phyloP scores from a whole-genome alignment of 2,797 vertebrate species.

The Rallus crepitans region DNA sequence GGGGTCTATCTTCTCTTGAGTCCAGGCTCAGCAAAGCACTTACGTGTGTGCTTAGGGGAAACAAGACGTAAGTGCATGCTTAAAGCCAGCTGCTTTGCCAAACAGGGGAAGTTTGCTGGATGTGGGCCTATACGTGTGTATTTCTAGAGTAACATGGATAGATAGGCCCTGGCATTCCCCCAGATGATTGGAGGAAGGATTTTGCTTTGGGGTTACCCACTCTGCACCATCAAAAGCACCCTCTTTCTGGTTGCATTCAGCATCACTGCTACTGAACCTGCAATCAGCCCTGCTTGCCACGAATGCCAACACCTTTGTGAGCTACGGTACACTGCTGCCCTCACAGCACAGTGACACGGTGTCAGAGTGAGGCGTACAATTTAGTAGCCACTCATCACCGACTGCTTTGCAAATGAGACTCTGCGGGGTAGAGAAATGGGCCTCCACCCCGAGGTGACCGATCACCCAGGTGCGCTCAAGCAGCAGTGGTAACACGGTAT shows the following conservation, averaged over 20 bases:
- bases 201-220: neutral
- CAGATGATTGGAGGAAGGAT: neutral
- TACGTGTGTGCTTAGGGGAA: neutral
- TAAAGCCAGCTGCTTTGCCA: neutral
- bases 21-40: constrained; percentile 7
- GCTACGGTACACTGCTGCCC: neutral
- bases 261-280: neutral
- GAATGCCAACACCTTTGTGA: neutral
- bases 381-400: neutral
- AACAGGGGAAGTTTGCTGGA: neutral
- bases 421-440: neutral
- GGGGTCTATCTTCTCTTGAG: neutral
- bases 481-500: neutral
- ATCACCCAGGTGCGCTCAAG: neutral
- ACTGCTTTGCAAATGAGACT: neutral
- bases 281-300: neutral
- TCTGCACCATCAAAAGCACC: neutral
- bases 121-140: neutral
- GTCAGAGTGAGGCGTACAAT: neutral
- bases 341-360: neutral
- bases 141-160: neutral
- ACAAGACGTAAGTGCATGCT: neutral
- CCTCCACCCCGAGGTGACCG: neutral
- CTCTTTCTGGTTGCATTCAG: neutral
- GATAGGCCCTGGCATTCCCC: neutral